Evolutionary conservation across 2,797 vertebrate species (phyloP).

Genomic region (Gephyroberyx darwinii): DNA sequence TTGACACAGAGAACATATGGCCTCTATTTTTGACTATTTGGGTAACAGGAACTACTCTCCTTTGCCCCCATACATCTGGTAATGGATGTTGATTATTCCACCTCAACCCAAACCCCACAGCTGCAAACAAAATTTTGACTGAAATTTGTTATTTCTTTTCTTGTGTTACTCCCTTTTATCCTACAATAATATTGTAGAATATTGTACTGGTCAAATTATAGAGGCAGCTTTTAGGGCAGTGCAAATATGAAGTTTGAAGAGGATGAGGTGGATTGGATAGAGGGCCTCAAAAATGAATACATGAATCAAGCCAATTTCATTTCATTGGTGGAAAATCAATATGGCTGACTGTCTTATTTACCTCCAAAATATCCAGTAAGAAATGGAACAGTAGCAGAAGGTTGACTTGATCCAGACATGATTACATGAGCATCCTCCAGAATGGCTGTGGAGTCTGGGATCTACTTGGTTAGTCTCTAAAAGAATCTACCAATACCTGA

Average conservation of each 20-base stretch:
- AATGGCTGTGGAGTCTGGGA: neutral
- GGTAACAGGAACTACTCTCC: no score
- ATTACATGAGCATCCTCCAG: neutral
- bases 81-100: no score
- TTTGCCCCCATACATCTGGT: no score
- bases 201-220: conserved; percentile 5
- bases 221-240: neutral
- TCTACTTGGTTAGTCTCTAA: neutral
- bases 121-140: conserved; percentile 13
- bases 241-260: conserved; percentile 29
- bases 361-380: conserved; percentile 42
- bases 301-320: conserved; percentile 64
- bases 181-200: no score
- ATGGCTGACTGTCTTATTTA: conserved; percentile 55
- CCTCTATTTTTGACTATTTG: no score
- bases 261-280: conserved; percentile 55
- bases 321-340: conserved; percentile 68
- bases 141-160: no score
- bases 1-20: no score
- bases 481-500: neutral
- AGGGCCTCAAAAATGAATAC: conserved; percentile 63
- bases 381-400: conserved; percentile 35
- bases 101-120: neutral
- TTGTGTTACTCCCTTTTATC: no score
- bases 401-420: conserved; percentile 25